A percentile compares a stretch with the other conserved stretches of the same genome.
phyloP scores from a whole-genome alignment of 2,888 invertebrate species.

The Carabus problematicus region DNA sequence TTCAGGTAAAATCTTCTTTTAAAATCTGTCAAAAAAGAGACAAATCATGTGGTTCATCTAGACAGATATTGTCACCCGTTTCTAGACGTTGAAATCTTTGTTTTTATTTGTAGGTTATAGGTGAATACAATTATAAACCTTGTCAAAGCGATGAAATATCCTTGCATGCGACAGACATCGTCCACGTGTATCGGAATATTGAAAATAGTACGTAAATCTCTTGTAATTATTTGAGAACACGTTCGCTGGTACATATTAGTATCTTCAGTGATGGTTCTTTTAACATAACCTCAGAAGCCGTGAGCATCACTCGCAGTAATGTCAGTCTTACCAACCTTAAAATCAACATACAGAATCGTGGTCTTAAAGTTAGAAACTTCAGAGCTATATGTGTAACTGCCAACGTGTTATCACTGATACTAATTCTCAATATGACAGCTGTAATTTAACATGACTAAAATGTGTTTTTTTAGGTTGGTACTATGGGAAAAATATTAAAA shows the following conservation, averaged over 20 bases:
- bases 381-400: no score
- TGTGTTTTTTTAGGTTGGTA: slow-evolving; percentile 22
- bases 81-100: slow-evolving; percentile 2
- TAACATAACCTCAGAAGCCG: no score
- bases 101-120: slow-evolving; percentile 23
- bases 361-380: no score
- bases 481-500: slow-evolving; percentile 16
- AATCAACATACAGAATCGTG: no score
- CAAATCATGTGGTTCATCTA: neutral
- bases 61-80: no score
- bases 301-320: no score
- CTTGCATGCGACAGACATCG: slow-evolving; percentile 3
- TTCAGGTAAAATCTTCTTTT: slow-evolving; percentile 1
- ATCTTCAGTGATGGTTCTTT: no score
- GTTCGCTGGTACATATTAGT: neutral
- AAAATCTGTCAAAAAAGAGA: no score
- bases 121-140: slow-evolving; percentile 21
- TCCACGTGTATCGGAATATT: slow-evolving; percentile 7
- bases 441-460: no score
- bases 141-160: slow-evolving; percentile 25
- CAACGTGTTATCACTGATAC: no score
- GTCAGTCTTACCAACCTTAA: no score
- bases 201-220: slow-evolving; percentile 25
- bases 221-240: neutral
- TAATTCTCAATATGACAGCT: no score